Conservation (phyloP, 2,113 vertebrate species). For the Camelus dromedarius region DNA sequence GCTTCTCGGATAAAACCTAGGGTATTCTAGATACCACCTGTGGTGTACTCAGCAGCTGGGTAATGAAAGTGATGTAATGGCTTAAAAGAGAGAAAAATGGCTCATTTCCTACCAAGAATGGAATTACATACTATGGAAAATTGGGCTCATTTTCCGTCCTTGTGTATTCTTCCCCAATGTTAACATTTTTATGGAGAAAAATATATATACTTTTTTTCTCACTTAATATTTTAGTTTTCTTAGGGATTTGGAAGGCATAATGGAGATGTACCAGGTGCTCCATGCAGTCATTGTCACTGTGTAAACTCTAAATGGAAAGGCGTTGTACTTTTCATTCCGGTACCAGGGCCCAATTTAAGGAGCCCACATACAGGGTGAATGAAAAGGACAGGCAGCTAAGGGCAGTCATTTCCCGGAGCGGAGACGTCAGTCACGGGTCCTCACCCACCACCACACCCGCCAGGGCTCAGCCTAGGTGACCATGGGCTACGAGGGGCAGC, state of each 20-base stretch:
- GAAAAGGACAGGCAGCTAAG: constrained; percentile 88
- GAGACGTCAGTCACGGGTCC: constrained; percentile 87
- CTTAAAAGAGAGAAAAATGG: background rate
- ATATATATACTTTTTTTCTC: background rate
- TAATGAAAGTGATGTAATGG: background rate
- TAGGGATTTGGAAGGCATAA: background rate
- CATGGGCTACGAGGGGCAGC: constrained; percentile 90
- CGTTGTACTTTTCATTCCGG: constrained; percentile 76
- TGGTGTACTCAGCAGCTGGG: background rate
- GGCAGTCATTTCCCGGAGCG: constrained; percentile 87
- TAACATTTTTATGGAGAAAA: background rate
- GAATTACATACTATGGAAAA: background rate
- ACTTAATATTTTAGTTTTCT: background rate
- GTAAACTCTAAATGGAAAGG: background rate
- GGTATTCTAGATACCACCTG: background rate
- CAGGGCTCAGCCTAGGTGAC: constrained; percentile 92
- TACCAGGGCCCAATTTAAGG: constrained; percentile 91
- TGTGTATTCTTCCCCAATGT: background rate
- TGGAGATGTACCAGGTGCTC: background rate
- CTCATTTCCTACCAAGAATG: background rate
- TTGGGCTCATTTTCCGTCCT: background rate
- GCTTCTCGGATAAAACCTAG: background rate
- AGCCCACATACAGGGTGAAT: constrained; percentile 86
- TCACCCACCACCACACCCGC: constrained; percentile 89
- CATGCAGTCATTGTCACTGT: background rate